These are phyloP conservation scores for Molanna angustata DNA, from an alignment of 2,888 invertebrate genomes.

Conservation along the genomic window DNA sequence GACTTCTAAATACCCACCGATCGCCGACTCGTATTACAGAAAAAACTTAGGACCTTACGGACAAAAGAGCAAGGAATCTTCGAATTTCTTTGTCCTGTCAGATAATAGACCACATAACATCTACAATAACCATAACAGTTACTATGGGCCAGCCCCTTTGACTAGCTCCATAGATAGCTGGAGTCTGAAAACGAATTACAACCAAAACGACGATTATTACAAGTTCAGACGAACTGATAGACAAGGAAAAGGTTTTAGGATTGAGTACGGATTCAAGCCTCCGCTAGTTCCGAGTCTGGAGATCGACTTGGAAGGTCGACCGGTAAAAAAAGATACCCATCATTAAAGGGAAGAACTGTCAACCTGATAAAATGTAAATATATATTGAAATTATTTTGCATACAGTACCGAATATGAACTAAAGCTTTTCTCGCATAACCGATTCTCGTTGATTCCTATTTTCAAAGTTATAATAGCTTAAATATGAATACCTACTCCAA, in stretches of 20 bases:
- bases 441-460: no score
- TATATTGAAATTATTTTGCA: no score
- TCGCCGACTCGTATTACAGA: conserved; percentile 31
- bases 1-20: conserved; percentile 27
- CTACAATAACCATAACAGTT: conserved; percentile 34
- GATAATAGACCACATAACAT: conserved; percentile 10
- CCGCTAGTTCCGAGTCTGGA: conserved; percentile 78
- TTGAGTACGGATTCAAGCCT: conserved; percentile 82
- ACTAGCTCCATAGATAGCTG: conserved; percentile 38
- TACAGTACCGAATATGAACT: no score
- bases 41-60: conserved; percentile 27
- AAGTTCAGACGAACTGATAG: conserved; percentile 40
- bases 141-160: conserved; percentile 56
- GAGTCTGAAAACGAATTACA: no score
- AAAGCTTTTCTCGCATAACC: no score
- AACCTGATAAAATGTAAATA: no score
- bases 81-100: conserved; percentile 5
- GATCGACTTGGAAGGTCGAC: conserved; percentile 70
- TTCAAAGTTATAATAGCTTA: no score
- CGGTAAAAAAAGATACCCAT: conserved; percentile 50
- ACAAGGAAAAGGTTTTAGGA: conserved; percentile 63
- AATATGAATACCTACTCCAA: no score
- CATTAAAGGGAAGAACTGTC: no score
- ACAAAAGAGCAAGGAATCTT: conserved; percentile 5
- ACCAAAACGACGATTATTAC: no score